Percentiles rank a stretch among this genome's conserved stretches.
Conservation (phyloP, 2,113 vertebrate genomes). For the Dipodomys ordii region DNA sequence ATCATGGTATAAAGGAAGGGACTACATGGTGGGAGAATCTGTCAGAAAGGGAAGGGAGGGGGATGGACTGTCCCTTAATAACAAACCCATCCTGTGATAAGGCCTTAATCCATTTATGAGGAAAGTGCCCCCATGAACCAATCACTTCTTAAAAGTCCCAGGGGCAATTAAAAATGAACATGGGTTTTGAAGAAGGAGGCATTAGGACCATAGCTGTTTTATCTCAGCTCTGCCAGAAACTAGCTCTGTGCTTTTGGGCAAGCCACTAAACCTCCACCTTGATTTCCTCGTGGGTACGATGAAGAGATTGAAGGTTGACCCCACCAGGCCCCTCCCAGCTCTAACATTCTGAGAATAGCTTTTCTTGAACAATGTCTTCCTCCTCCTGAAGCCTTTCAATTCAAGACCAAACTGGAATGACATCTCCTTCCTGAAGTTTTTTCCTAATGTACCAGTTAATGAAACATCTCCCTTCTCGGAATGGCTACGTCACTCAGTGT, state of each 20-base stretch:
- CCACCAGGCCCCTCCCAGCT: neutral
- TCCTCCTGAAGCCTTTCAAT: neutral
- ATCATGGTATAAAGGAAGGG: no score
- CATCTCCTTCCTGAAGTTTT: slow-evolving; percentile 9
- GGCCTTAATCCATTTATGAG: neutral
- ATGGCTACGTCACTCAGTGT: neutral
- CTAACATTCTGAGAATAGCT: neutral
- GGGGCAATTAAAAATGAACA: neutral
- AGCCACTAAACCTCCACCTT: neutral
- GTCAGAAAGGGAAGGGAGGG: neutral
- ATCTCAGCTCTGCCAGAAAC: neutral
- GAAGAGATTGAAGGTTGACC: neutral
- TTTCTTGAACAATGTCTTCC: neutral
- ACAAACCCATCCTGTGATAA: no score
- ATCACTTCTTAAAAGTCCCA: neutral
- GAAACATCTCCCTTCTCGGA: neutral
- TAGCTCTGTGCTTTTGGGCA: neutral
- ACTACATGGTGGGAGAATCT: neutral
- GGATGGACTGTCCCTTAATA: neutral
- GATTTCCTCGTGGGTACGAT: neutral
- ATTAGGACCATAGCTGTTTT: no score
- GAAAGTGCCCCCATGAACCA: neutral
- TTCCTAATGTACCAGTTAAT: neutral
- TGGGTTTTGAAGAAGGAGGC: neutral
- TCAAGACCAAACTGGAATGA: neutral